These are phyloP conservation scores for Drosophila fungiperda DNA, from an alignment of 2,888 invertebrate species.

Conservation along the genomic window DNA sequence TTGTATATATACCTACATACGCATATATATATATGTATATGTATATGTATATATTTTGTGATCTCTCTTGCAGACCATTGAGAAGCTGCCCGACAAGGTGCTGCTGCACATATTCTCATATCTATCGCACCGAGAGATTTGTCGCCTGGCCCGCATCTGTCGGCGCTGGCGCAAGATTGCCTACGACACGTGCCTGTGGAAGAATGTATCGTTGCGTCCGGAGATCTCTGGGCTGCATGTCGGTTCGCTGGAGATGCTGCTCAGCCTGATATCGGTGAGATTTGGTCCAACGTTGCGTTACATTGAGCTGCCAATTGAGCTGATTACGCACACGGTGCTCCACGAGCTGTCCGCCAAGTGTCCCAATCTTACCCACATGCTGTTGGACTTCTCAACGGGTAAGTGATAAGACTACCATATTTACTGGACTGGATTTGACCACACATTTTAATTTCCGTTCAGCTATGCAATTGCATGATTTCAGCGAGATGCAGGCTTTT, in stretches of 20 bases:
- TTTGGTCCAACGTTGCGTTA: conserved; percentile 95
- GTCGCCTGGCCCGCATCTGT: conserved; percentile 96
- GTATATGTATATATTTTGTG: conserved; percentile 12
- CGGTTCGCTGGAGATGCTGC: conserved; percentile 93
- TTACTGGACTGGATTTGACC: background rate
- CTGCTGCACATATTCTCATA: conserved; percentile 97
- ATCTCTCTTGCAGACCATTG: conserved; percentile 92
- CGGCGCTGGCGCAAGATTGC: conserved; percentile 98
- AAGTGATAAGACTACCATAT: conserved; percentile 28
- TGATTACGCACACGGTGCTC: conserved; percentile 97
- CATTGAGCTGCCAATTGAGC: conserved; percentile 97
- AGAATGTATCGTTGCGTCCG: conserved; percentile 97
- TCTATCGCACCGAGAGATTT: conserved; percentile 96
- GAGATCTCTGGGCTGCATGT: conserved; percentile 93
- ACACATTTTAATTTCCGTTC: conserved; percentile 20
- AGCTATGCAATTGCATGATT: conserved; percentile 99
- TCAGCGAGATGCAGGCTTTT: conserved; percentile 99
- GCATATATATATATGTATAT: conserved; percentile 2
- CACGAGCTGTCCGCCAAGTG: conserved; percentile 98
- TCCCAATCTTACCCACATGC: conserved; percentile 97
- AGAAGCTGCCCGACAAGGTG: conserved; percentile 98
- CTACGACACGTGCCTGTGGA: conserved; percentile 98
- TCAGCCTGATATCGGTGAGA: conserved; percentile 94
- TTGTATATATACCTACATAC: background rate
- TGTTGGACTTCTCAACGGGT: conserved; percentile 98